Conservation (phyloP, 2,113 vertebrate species). For the Crypturellus undulatus region DNA sequence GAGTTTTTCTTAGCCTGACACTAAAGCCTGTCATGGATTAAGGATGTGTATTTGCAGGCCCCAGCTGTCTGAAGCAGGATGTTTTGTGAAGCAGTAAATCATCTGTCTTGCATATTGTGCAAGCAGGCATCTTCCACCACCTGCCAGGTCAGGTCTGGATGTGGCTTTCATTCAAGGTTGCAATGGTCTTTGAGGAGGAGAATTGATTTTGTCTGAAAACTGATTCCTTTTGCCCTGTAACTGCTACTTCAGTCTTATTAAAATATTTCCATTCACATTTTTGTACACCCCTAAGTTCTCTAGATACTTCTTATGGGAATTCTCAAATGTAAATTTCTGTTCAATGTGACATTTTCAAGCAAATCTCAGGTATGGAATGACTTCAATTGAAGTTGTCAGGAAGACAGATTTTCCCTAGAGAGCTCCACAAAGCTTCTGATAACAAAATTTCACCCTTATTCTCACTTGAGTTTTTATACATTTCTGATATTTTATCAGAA, state of each 20-base stretch:
- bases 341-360: not conserved
- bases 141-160: not conserved
- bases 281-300: not conserved
- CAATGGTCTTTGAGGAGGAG: not conserved
- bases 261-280: slow-evolving; percentile 34
- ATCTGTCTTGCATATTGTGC: not conserved
- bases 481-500: not conserved
- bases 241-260: slow-evolving; percentile 21
- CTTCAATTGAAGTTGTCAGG: slow-evolving; percentile 33
- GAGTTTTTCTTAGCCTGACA: not conserved
- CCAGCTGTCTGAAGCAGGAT: not conserved
- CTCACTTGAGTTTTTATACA: not conserved
- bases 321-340: slow-evolving; percentile 8
- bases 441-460: not conserved
- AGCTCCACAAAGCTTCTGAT: not conserved
- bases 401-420: slow-evolving; percentile 1
- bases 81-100: not conserved
- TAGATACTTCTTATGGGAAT: not conserved
- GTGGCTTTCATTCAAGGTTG: not conserved
- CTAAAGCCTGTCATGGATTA: not conserved
- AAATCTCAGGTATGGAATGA: not conserved
- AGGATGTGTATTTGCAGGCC: not conserved
- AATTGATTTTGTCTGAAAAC: not conserved
- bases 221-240: not conserved
- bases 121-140: not conserved